Percentiles rank a stretch among this genome's conserved stretches.
Evolutionary conservation across 2,888 invertebrate species (phyloP).

Genomic region (Piscicola geometra): DNA sequence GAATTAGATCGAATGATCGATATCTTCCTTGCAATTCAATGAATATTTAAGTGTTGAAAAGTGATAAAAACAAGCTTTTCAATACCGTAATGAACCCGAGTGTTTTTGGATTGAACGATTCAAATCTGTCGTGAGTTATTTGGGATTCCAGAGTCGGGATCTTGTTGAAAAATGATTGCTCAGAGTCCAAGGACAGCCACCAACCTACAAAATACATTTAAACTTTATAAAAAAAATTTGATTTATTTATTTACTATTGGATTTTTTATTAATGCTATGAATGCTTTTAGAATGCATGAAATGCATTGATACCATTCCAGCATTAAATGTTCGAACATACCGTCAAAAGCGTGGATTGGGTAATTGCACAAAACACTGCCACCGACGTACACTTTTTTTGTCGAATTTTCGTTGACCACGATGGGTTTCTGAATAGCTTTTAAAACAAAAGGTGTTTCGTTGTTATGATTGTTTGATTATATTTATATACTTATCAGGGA

Average conservation of each 20-base stretch:
- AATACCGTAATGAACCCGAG: conserved; percentile 48
- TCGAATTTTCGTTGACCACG: conserved; percentile 43
- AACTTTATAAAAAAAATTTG: background rate
- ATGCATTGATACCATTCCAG: too few species aligned
- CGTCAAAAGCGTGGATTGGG: conserved; percentile 51
- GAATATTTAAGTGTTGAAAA: too few species aligned
- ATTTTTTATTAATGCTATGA: background rate
- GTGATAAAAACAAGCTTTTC: too few species aligned
- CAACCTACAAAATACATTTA: conserved; percentile 46
- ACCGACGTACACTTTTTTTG: conserved; percentile 48
- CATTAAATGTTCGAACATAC: conserved; percentile 42
- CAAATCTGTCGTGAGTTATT: conserved; percentile 46
- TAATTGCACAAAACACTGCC: conserved; percentile 51
- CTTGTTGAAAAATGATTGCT: conserved; percentile 48
- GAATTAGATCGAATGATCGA: too few species aligned
- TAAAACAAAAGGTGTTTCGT: background rate
- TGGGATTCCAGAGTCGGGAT: conserved; percentile 46
- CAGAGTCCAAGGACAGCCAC: conserved; percentile 50
- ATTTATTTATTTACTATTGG: background rate
- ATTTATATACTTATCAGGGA: background rate
- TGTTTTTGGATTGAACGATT: conserved; percentile 46
- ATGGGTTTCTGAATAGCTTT: conserved; percentile 49
- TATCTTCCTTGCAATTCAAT: too few species aligned
- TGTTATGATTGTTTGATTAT: background rate
- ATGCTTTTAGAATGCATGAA: background rate